Evolutionary conservation across 2,797 vertebrate species (phyloP).

Genomic region (Melanotaenia pygmaea): DNA sequence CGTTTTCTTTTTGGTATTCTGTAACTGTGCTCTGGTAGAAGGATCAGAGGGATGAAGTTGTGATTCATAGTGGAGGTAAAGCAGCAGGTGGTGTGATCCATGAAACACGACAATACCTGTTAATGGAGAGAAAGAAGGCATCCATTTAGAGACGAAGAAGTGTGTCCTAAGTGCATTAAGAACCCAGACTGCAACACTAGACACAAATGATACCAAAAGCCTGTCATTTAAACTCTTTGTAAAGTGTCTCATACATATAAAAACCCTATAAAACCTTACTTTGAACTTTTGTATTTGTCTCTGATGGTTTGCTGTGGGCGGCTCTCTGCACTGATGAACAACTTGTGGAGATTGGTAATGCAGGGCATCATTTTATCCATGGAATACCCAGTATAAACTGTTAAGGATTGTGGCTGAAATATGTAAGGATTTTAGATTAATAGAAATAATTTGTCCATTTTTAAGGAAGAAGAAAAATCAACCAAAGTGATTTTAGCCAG

Average conservation of each 20-base stretch:
- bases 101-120: constrained; percentile 76
- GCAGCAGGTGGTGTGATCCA: constrained; percentile 61
- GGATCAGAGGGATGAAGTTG: constrained; percentile 29
- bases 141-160: background rate
- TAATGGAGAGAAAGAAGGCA: constrained; percentile 5
- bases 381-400: constrained; percentile 88
- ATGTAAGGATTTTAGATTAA: background rate
- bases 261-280: constrained; percentile 79
- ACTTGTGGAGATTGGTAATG: constrained; percentile 87
- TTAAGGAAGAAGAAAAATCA: background rate
- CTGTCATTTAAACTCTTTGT: background rate
- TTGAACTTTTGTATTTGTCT: constrained; percentile 88
- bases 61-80: constrained; percentile 57
- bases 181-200: background rate
- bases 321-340: constrained; percentile 77
- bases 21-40: constrained; percentile 5
- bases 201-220: background rate
- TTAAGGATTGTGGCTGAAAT: constrained; percentile 86
- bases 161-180: background rate
- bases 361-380: constrained; percentile 87
- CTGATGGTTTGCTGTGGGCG: constrained; percentile 88
- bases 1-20: constrained; percentile 15
- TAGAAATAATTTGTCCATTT: background rate
- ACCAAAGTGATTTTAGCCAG: background rate
- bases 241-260: background rate